Base-by-base conservation (phyloP, 1,140 invertebrate species). In the Euura saliciscinereae region DNA sequence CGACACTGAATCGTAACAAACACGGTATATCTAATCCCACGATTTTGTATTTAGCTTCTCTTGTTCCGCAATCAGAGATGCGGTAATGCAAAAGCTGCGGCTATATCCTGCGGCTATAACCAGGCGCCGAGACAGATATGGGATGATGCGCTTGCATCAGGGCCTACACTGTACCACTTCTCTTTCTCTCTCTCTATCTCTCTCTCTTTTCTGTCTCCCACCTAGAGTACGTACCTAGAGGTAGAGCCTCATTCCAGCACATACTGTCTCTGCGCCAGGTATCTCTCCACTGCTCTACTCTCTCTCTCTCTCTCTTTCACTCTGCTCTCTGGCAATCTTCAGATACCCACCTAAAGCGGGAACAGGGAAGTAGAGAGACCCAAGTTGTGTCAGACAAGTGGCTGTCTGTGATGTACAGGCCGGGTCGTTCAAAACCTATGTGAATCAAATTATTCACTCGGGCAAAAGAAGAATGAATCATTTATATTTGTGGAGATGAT, bases 351-450 rank as follows among this genome's bases (percentile, higher is more conserved):
- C 6, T 28, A n/a, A 28, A 28, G 28, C 28, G 28, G 28, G 28
- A 28, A 28, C 28, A 59, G 51, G 51, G 8, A 59, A 59, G 51
- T 59, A 59, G 51, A 8, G 51, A 59, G 51, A n/a, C 51, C 51
- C 10, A 59, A 59, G 51, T 59, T 59, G 51, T 59, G 51, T 59
- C 51, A 59, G 51, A 59, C 51, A 59, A 59, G 51, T 59, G 51
- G 51, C 51, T 59, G 51, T 59, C 51, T 59, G 13, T n/a, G 51
- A 59, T 59, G 51, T 59, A 59, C 51, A 28, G 28, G n/a, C n/a
- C n/a, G n/a, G 28, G 28, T 28, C 28, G 28, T 28, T 28, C 28
- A 28, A 28, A 28, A 28, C 28, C 28, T 28, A 1, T 28, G 28
- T 28, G 28, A 28, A 28, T 28, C 28, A 28, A 28, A 28, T 28